Conservation (phyloP, 2,113 vertebrate genomes). For the Sisor rabdophorus region DNA sequence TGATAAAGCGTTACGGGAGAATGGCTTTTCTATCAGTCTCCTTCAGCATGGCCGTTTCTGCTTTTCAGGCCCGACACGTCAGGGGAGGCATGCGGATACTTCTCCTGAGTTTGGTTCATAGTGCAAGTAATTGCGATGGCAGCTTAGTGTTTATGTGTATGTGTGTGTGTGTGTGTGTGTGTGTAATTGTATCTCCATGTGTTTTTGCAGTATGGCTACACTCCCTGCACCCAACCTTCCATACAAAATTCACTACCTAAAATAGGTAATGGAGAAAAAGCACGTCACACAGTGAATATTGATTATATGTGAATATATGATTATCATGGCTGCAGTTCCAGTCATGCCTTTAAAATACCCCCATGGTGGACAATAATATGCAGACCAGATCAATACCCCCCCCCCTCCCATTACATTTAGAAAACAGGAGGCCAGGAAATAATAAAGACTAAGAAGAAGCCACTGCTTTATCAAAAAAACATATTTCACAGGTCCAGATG, state of each 20-base stretch:
- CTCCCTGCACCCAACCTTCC: background rate
- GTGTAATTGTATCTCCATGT: background rate
- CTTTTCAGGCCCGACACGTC: constrained; percentile 61
- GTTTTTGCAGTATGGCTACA: background rate
- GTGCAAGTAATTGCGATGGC: constrained; percentile 61
- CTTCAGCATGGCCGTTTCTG: constrained; percentile 66
- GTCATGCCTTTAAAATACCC: constrained; percentile 57
- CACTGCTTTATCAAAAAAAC: constrained; percentile 61
- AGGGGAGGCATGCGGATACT: constrained; percentile 55
- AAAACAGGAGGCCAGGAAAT: constrained; percentile 49
- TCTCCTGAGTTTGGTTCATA: constrained; percentile 67
- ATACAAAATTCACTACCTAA: constrained; percentile 28
- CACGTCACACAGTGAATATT: constrained; percentile 62
- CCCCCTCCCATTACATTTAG: constrained; percentile 36
- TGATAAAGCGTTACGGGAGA: constrained; percentile 70
- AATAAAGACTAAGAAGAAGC: constrained; percentile 58
- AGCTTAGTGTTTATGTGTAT: constrained; percentile 26
- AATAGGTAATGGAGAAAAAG: constrained; percentile 58
- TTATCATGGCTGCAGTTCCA: constrained; percentile 70
- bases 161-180: background rate
- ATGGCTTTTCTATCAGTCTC: constrained; percentile 67
- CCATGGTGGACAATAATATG: constrained; percentile 60
- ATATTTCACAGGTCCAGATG: constrained; percentile 49
- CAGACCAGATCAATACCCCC: constrained; percentile 59
- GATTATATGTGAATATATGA: constrained; percentile 46